A percentile compares a stretch with the other conserved stretches of the same genome.
These are phyloP conservation scores for Condylostylus longicornis DNA, from an alignment of 1,140 invertebrate genomes.

Conservation along the genomic window DNA sequence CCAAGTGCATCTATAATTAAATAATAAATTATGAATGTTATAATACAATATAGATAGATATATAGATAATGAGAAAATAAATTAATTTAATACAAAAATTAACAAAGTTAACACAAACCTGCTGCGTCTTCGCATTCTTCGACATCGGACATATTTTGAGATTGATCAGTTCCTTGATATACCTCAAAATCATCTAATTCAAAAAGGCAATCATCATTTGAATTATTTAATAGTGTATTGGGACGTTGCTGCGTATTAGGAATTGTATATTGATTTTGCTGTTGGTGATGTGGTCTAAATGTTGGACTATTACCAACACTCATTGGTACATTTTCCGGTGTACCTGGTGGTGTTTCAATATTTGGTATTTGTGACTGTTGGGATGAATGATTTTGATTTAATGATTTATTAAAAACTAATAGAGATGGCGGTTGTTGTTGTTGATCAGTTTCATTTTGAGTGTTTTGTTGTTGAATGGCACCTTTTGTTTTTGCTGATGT, in stretches of 20 bases:
- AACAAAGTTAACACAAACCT: slow-evolving; percentile 21
- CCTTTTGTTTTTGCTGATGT: slow-evolving; percentile 4
- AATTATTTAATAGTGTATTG: slow-evolving; percentile 10
- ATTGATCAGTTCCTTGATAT: slow-evolving; percentile 8
- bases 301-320: slow-evolving; percentile 31
- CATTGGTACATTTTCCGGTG: slow-evolving; percentile 30
- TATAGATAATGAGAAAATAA: neutral
- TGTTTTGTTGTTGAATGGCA: too few relatives aligned
- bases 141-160: slow-evolving; percentile 18
- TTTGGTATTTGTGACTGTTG: slow-evolving; percentile 18
- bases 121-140: slow-evolving; percentile 17
- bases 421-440: slow-evolving; percentile 9
- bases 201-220: slow-evolving; percentile 24
- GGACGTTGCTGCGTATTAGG: too few relatives aligned
- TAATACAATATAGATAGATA: neutral
- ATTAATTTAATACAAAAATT: slow-evolving; percentile 9
- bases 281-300: slow-evolving; percentile 24
- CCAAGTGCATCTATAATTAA: slow-evolving; percentile 21
- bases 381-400: neutral
- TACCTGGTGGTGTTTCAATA: slow-evolving; percentile 30
- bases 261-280: slow-evolving; percentile 8
- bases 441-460: too few relatives aligned
- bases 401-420: neutral
- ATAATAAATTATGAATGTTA: neutral
- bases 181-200: slow-evolving; percentile 26